Evolutionary conservation across 2,113 vertebrate species (phyloP).

Genomic region (Phylloscopus whistleri): DNA sequence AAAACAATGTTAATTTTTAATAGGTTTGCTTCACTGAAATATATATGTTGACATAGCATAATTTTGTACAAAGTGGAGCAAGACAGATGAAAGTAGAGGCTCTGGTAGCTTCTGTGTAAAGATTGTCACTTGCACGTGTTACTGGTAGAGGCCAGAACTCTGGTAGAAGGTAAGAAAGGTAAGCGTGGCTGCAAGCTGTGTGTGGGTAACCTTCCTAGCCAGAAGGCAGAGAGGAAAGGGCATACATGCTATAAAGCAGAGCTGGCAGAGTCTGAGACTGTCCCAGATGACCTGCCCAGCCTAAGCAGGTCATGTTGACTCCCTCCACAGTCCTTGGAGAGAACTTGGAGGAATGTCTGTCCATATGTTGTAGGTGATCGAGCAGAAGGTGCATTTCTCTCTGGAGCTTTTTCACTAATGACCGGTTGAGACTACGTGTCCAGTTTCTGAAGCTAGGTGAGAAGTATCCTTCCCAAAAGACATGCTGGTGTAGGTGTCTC

Average conservation of each 20-base stretch:
- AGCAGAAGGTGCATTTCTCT: neutral
- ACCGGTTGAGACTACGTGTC: neutral
- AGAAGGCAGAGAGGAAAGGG: neutral
- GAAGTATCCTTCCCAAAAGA: neutral
- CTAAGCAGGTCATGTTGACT: neutral
- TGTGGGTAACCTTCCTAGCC: neutral
- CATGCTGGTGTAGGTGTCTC: neutral
- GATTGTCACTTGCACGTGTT: neutral
- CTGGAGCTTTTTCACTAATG: neutral
- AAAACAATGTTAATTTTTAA: constrained; percentile 54
- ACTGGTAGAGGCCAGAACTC: neutral
- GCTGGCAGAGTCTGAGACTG: neutral
- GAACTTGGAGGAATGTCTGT: neutral
- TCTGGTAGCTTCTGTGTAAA: neutral
- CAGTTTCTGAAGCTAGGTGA: neutral
- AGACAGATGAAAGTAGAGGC: neutral
- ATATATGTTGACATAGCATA: neutral
- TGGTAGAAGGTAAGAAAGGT: neutral
- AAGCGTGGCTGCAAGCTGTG: rapidly evolving
- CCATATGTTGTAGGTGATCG: neutral
- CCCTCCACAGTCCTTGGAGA: neutral
- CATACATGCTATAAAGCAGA: neutral
- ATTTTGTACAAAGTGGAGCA: constrained; percentile 10
- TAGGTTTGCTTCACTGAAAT: constrained; percentile 39
- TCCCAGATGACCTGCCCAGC: neutral